A percentile compares a stretch with the other conserved stretches of the same genome.
phyloP scores from a whole-genome alignment of 2,797 vertebrate genomes.

The Gobionotothen gibberifrons region DNA sequence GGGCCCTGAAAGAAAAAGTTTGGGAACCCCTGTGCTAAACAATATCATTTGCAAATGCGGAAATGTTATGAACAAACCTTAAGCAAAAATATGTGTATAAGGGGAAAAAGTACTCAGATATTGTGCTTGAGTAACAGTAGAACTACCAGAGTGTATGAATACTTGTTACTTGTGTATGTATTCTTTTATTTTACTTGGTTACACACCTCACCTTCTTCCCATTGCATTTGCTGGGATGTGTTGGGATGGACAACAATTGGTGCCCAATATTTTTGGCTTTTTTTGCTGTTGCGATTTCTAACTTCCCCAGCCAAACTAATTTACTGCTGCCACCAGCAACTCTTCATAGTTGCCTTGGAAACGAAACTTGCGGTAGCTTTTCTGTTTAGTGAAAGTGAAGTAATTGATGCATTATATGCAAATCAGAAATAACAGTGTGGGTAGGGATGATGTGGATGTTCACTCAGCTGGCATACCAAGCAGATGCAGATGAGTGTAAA shows the following conservation, averaged over 20 bases:
- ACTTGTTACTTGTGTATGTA: neutral
- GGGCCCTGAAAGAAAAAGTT: too few species aligned
- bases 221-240: conserved; percentile 41
- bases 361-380: conserved; percentile 74
- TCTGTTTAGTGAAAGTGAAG: conserved; percentile 76
- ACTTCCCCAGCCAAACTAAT: conserved; percentile 68
- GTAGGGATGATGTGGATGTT: conserved; percentile 76
- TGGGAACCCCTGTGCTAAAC: conserved; percentile 22
- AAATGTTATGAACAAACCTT: conserved; percentile 21
- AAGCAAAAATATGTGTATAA: too few species aligned
- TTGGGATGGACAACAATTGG: conserved; percentile 54
- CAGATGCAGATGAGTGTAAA: conserved; percentile 79
- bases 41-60: conserved; percentile 18
- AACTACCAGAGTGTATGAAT: too few species aligned
- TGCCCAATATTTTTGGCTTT: conserved; percentile 47
- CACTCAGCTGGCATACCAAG: conserved; percentile 79
- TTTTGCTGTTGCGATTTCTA: conserved; percentile 28
- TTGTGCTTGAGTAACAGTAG: too few species aligned
- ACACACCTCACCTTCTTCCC: conserved; percentile 29
- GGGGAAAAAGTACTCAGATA: too few species aligned
- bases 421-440: conserved; percentile 80
- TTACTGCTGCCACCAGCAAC: conserved; percentile 69
- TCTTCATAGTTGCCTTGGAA: conserved; percentile 80
- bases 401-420: conserved; percentile 86
- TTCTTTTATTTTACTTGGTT: conserved; percentile 14